phyloP scores from a whole-genome alignment of 2,113 vertebrate species.

The Paramormyrops kingsleyae region DNA sequence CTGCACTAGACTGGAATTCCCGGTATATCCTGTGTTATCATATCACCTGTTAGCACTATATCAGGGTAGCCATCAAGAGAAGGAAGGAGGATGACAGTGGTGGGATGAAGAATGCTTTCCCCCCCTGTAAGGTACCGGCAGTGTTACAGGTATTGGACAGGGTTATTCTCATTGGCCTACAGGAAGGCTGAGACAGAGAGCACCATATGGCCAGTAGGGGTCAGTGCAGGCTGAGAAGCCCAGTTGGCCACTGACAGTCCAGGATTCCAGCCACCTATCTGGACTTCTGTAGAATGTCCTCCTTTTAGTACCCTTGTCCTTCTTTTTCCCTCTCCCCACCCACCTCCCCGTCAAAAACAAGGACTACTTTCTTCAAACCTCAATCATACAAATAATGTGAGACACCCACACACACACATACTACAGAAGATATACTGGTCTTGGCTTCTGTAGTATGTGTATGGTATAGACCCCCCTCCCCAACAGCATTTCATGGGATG shows the following conservation, averaged over 20 bases:
- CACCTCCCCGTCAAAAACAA: neutral
- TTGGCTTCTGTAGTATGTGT: neutral
- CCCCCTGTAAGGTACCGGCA: neutral
- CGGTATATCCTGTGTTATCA: neutral
- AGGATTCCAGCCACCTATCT: too few species aligned
- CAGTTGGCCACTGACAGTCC: neutral
- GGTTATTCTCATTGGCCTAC: neutral
- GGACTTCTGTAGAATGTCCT: too few species aligned
- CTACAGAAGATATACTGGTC: neutral
- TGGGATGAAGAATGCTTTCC: neutral
- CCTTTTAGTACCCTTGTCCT: neutral
- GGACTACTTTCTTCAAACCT: neutral
- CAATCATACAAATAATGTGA: neutral
- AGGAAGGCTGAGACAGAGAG: neutral
- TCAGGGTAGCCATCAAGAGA: neutral
- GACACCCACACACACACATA: neutral
- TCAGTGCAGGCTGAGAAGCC: constrained; percentile 7
- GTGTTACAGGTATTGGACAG: neutral
- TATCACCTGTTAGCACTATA: neutral
- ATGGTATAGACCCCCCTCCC: too few species aligned
- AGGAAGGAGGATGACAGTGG: neutral
- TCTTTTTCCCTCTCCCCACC: neutral
- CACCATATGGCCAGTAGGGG: constrained; percentile 7
- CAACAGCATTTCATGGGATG: neutral
- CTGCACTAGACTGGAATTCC: neutral